Percentiles rank a stretch among this genome's conserved stretches.
Conservation (phyloP, 2,888 invertebrate genomes). For the Anoplius nigerrimus region DNA sequence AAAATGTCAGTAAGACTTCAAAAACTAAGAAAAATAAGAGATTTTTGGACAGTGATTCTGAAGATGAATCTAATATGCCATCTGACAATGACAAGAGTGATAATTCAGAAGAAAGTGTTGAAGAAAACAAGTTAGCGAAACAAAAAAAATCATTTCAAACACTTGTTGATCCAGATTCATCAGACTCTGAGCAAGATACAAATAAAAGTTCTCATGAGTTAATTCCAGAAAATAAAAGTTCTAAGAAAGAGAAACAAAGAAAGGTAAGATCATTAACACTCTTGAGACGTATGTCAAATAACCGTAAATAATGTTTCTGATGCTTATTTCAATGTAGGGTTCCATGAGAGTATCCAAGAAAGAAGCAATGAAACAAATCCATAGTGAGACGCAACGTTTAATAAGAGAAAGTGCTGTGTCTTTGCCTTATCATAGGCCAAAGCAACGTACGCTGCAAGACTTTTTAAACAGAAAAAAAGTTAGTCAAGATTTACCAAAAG, state of each 20-base stretch:
- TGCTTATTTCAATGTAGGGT: constrained; percentile 35
- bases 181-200: not conserved
- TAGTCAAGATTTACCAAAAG: constrained; percentile 61
- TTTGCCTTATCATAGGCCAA: constrained; percentile 92
- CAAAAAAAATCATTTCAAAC: not conserved
- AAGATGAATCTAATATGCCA: not conserved
- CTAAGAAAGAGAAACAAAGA: constrained; percentile 18
- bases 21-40: not conserved
- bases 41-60: not conserved
- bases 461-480: constrained; percentile 80
- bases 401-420: constrained; percentile 85
- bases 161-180: constrained; percentile 6
- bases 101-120: not conserved
- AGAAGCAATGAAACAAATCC: constrained; percentile 84
- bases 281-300: not conserved
- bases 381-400: constrained; percentile 89
- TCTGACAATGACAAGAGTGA: not conserved
- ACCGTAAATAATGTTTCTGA: constrained; percentile 3
- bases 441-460: constrained; percentile 86
- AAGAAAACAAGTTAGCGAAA: not conserved
- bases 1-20: not conserved
- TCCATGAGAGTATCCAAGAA: constrained; percentile 71
- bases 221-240: not conserved
- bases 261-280: constrained; percentile 15
- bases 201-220: not conserved